Evolutionary conservation across 2,113 vertebrate genomes (phyloP).

Genomic region (Cathartes aura): DNA sequence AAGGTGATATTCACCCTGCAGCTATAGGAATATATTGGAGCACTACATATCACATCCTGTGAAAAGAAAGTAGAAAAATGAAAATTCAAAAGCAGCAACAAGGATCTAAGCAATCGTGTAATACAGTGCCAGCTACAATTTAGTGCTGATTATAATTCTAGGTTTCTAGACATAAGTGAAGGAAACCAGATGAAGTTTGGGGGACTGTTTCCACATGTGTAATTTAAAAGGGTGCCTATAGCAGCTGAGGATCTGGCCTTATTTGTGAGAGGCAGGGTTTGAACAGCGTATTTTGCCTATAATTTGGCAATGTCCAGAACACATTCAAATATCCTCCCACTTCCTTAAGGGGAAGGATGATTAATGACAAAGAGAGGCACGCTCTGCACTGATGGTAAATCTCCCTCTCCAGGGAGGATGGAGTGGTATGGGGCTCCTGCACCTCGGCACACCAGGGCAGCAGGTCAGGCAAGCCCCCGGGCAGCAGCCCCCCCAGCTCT

Average conservation of each 20-base stretch:
- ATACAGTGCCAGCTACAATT: constrained; percentile 17
- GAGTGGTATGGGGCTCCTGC: not conserved
- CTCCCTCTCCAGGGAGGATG: not conserved
- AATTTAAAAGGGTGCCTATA: not conserved
- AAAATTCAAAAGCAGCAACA: not conserved
- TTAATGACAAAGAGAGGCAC: not conserved
- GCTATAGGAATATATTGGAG: not conserved
- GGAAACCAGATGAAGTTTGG: not conserved
- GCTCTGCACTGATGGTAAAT: not conserved
- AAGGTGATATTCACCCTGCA: constrained; percentile 28
- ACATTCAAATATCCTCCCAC: not conserved
- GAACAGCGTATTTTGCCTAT: not conserved
- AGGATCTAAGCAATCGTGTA: not conserved
- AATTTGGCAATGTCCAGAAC: not conserved
- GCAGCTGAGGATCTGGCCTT: not conserved
- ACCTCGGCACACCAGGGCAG: accelerated
- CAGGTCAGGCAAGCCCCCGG: no score
- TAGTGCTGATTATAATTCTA: constrained; percentile 45
- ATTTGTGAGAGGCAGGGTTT: not conserved
- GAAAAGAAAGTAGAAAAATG: constrained; percentile 4
- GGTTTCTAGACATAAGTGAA: not conserved
- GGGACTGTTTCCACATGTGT: not conserved
- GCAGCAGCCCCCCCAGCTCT: not conserved
- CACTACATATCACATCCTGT: not conserved
- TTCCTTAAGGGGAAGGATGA: not conserved